Conservation (phyloP, 2,797 vertebrate species). For the Gymnothorax reevesii region DNA sequence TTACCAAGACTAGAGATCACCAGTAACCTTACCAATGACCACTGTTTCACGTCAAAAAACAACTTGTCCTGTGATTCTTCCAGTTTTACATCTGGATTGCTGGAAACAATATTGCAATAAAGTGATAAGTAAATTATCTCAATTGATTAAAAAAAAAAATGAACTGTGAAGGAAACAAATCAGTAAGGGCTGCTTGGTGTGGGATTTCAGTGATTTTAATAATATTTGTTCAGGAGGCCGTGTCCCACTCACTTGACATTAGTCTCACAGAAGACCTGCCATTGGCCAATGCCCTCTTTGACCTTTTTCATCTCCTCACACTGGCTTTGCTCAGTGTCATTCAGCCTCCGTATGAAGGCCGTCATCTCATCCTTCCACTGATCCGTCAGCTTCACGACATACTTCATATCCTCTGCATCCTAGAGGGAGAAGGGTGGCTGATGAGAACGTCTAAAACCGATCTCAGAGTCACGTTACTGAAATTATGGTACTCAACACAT, state of each 20-base stretch:
- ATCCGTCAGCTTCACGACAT: constrained; percentile 64
- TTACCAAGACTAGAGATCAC: background rate
- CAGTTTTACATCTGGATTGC: constrained; percentile 52
- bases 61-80: constrained; percentile 56
- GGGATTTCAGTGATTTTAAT: background rate
- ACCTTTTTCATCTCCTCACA: constrained; percentile 58
- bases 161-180: constrained; percentile 3
- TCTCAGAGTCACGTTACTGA: background rate
- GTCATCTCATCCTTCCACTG: constrained; percentile 68
- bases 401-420: constrained; percentile 74
- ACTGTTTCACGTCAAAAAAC: constrained; percentile 61
- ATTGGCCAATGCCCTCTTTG: constrained; percentile 60
- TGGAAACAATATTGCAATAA: constrained; percentile 32
- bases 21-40: constrained; percentile 64
- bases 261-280: constrained; percentile 62
- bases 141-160: background rate
- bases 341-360: constrained; percentile 60
- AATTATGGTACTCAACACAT: background rate
- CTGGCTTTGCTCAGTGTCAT: constrained; percentile 61
- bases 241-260: constrained; percentile 62
- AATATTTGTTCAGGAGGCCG: background rate
- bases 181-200: background rate
- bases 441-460: background rate
- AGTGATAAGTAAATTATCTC: background rate
- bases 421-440: constrained; percentile 47